Evolutionary conservation across 1,140 invertebrate genomes (phyloP).

Genomic region (Diachasmimorpha longicaudata): DNA sequence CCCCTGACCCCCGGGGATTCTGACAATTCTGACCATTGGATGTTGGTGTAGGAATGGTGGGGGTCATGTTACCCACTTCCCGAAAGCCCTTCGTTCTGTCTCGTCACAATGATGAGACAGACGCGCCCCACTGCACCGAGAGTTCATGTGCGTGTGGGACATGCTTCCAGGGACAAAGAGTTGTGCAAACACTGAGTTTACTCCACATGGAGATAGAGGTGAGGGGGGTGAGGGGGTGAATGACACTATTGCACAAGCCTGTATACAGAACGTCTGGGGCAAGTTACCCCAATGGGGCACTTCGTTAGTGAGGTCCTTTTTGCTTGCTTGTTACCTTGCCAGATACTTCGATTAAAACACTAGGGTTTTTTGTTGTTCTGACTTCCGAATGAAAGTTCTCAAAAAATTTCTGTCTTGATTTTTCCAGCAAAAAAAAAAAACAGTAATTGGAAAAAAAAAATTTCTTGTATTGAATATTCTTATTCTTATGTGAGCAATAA

Average conservation of each 20-base stretch:
- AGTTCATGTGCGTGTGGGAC: constrained; percentile 20
- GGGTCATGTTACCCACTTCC: constrained; percentile 14
- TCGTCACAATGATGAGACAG: constrained; percentile 16
- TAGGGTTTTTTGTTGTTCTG: not conserved
- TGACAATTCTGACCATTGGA: not conserved
- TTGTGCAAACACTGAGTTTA: constrained; percentile 58
- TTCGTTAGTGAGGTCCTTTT: constrained; percentile 59
- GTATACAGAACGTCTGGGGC: constrained; percentile 33
- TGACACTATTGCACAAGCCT: constrained; percentile 45
- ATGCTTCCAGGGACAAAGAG: constrained; percentile 55
- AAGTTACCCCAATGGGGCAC: constrained; percentile 47
- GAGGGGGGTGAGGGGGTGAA: constrained; percentile 13
- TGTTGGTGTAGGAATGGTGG: not conserved
- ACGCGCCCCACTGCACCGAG: not conserved
- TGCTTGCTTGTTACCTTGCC: constrained; percentile 43
- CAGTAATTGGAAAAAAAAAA: no score
- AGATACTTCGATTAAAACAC: constrained; percentile 1
- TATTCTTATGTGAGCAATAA: no score
- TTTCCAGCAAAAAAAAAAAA: no score
- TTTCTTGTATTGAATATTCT: no score
- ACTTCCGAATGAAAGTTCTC: no score
- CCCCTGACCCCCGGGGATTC: not conserved
- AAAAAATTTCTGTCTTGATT: no score
- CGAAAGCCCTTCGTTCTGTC: constrained; percentile 5
- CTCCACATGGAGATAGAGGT: constrained; percentile 20